phyloP scores from a whole-genome alignment of 2,888 invertebrate genomes.

The Isoperla grammatica region DNA sequence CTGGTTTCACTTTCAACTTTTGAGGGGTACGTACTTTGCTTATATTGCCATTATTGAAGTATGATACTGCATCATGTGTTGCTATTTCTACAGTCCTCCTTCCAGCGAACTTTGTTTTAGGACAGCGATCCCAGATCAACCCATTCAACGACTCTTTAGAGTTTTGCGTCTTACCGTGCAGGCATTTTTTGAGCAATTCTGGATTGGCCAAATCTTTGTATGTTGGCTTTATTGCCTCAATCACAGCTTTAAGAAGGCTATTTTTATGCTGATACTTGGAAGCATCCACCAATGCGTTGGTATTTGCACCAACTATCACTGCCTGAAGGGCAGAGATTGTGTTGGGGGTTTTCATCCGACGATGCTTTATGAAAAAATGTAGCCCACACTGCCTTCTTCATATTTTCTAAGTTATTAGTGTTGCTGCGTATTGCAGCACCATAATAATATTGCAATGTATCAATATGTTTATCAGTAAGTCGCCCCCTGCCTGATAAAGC shows the following conservation, averaged over 20 bases:
- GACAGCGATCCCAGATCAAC: no score
- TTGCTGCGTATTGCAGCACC: constrained; percentile 34
- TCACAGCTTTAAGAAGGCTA: constrained; percentile 8
- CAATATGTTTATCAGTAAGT: constrained; percentile 33
- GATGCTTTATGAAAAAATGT: constrained; percentile 33
- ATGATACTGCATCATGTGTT: no score
- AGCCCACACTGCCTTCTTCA: constrained; percentile 35
- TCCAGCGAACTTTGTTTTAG: no score
- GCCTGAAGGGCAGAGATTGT: constrained; percentile 33
- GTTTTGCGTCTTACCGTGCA: constrained; percentile 22
- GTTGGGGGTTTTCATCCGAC: constrained; percentile 32
- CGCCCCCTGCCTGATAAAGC: constrained; percentile 29
- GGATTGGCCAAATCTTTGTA: no score
- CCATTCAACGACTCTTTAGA: no score
- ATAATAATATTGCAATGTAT: constrained; percentile 34
- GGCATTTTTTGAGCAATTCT: constrained; percentile 15
- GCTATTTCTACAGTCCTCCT: no score
- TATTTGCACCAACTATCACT: constrained; percentile 34
- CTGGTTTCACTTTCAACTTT: no score
- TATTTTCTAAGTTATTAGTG: constrained; percentile 29
- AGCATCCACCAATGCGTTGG: neutral
- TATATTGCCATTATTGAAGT: no score
- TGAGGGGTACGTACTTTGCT: no score
- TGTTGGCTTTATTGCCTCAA: constrained; percentile 24
- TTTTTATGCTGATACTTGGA: constrained; percentile 20